Conservation (phyloP, 1,140 invertebrate species). For the Macrostomum lignano region DNA sequence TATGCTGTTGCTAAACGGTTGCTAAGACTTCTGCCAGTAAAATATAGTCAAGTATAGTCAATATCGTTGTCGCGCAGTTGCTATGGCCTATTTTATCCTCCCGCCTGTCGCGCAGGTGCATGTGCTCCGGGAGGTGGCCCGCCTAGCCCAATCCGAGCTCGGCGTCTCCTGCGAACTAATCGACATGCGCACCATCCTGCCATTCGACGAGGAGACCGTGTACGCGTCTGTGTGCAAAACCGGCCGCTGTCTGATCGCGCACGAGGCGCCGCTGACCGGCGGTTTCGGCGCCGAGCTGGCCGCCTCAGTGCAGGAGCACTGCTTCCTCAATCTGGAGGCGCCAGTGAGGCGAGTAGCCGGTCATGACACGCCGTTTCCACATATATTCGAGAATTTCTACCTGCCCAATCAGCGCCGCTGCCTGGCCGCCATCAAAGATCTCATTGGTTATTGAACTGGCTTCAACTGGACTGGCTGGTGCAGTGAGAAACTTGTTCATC, state of each 20-base stretch:
- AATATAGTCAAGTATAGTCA: no score
- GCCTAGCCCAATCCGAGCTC: conserved; percentile 48
- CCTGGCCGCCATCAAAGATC: not conserved
- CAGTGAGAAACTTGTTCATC: no score
- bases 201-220: conserved; percentile 72
- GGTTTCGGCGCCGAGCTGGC: conserved; percentile 90
- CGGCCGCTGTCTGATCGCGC: conserved; percentile 56
- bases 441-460: conserved; percentile 4
- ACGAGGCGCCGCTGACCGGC: conserved; percentile 74
- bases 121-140: conserved; percentile 46
- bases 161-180: conserved; percentile 60
- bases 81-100: no score
- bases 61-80: no score
- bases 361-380: conserved; percentile 90
- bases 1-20: no score
- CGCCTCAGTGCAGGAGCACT: conserved; percentile 67
- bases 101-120: no score
- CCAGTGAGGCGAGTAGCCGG: conserved; percentile 64
- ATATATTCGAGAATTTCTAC: conserved; percentile 78
- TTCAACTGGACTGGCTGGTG: no score
- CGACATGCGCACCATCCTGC: conserved; percentile 69
- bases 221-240: conserved; percentile 74
- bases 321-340: conserved; percentile 73
- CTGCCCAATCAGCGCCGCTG: conserved; percentile 54
- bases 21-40: no score